Evolutionary conservation across 2,888 invertebrate species (phyloP), one percentile per base, ranked within the genome.

Genomic region (Drosophila rellima): DNA sequence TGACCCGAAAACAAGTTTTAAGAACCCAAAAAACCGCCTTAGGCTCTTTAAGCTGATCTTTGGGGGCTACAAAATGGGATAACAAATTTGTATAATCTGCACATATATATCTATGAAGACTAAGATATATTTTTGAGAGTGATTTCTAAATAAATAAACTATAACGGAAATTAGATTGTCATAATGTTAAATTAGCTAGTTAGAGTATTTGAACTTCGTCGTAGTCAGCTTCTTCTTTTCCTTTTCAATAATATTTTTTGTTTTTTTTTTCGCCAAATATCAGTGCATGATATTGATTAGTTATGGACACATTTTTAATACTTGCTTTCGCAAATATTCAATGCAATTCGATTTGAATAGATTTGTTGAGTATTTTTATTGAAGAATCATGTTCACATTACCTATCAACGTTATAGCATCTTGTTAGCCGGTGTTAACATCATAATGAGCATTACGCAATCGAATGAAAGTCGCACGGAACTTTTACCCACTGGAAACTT

Each of bases 391-490:
- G 52, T 39, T 23, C 13, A 31, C 23, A 20, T n/a, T 44, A 17
- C 40, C 33, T 2, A 23, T 23, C 7, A 33, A 44, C 44, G 11
- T 13, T 8, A 26, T 29, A 39, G 44, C 31, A 72, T 26, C 29
- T 50, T 26, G 44, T 72, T 56, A 45, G 44, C 13, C 20, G 23
- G 17, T 15, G 40, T 55, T 55, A 44, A 23, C 20, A 31, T 18
- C 20, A 39, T 47, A 40, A 45, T 39, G 39, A 11, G 23, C 3
- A 44, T 82, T 73, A 66, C 61, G 66, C 69, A 83, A 87, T 57
- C 75, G 51, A 72, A 70, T 59, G 86, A 82, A 82, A 88, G 82
- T 85, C 56, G 68, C 66, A 73, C 86, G 82, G 69, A 74, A 82
- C 74, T 88, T 82, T 85, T 74, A 76, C 64, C 65, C 72, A 59